Evolutionary conservation across 2,113 vertebrate genomes (phyloP).

Genomic region (Ceyx melanurus): DNA sequence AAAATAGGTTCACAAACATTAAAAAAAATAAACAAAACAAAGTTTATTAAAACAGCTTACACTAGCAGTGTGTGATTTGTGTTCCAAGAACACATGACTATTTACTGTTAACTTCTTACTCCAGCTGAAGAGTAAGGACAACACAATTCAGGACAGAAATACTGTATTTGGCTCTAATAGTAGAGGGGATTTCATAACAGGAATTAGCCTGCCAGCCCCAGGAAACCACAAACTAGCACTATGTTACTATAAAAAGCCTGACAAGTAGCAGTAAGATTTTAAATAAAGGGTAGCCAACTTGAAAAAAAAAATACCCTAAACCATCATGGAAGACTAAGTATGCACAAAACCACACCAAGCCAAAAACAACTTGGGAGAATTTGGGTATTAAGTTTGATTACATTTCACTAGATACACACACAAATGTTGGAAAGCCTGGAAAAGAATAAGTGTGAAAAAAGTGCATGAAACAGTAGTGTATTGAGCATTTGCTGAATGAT

Average conservation of each 20-base stretch:
- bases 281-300: neutral
- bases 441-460: neutral
- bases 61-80: neutral
- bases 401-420: neutral
- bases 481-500: neutral
- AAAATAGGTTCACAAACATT: neutral
- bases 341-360: neutral
- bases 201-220: neutral
- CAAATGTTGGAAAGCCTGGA: neutral
- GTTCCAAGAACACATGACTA: neutral
- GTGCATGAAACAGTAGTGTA: neutral
- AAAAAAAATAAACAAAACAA: neutral
- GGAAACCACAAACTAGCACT: neutral
- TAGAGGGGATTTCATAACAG: neutral
- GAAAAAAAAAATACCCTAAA: neutral
- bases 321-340: neutral
- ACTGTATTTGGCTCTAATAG: neutral
- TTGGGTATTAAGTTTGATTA: neutral
- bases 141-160: neutral
- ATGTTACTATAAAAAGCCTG: neutral
- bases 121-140: neutral
- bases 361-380: neutral
- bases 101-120: neutral
- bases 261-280: neutral
- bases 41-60: accelerated